These are phyloP conservation scores for Dryadula phaetusa DNA, from an alignment of 2,888 invertebrate species.

Conservation along the genomic window DNA sequence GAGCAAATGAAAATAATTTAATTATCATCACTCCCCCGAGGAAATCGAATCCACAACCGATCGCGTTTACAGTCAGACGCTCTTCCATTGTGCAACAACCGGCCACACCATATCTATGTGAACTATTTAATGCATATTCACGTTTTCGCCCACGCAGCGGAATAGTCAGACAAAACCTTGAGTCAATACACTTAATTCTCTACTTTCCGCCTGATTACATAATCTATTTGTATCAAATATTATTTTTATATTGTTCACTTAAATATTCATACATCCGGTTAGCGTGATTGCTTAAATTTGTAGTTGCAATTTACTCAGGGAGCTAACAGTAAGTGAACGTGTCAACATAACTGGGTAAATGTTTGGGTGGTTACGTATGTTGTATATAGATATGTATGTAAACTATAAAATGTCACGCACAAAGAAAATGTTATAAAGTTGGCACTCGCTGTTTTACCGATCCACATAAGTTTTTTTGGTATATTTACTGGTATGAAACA, in stretches of 20 bases:
- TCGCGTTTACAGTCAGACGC: no score
- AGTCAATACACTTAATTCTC: no score
- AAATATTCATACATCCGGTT: constrained; percentile 1
- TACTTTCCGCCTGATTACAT: no score
- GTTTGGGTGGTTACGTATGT: constrained; percentile 16
- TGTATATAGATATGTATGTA: neutral
- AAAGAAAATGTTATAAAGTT: constrained; percentile 24
- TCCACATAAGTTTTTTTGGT: neutral
- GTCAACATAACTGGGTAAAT: constrained; percentile 29
- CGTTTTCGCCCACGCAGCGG: no score
- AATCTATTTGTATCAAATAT: no score
- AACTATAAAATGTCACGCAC: constrained; percentile 29
- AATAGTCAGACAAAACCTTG: no score
- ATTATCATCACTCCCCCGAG: no score
- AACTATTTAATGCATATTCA: no score
- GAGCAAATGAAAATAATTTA: no score
- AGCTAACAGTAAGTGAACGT: constrained; percentile 27
- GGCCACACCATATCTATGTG: no score
- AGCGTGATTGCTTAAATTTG: constrained; percentile 26
- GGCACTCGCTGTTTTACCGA: neutral
- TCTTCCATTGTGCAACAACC: no score
- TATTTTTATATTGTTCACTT: neutral
- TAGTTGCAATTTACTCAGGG: constrained; percentile 21
- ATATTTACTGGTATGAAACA: constrained; percentile 15
- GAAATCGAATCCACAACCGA: no score